Base-by-base conservation (phyloP, 2,113 vertebrate species). In the Ellobius talpinus region DNA sequence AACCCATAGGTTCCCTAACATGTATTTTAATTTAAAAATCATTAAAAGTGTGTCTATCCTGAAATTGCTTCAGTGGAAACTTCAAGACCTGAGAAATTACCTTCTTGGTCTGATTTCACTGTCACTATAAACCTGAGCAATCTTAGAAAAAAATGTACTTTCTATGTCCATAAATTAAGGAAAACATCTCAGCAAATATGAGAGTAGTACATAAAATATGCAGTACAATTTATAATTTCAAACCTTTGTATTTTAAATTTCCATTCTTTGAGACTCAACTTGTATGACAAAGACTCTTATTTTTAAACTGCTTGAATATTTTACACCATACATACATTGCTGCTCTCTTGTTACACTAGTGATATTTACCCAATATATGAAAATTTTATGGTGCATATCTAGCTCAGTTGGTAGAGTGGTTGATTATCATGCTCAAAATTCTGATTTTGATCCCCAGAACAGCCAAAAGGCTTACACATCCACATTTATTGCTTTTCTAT, bases 41-140 rank as follows among this genome's bases (percentile, higher is more conserved):
- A 95, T 92, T 93, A 91, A 98, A 97, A 96, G 70, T 23, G 79
- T 84, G 87, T 97, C 96, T 61, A 12, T 87, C 65, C 84, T 94
- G 79, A 74, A 11, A 87, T 50, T 61, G 26, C 16, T 66, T 94
- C 7, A 58, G 16, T 45, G 29, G 14, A 14, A 87, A 52, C 68
- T 29, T 70, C 7, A 55, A 93, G 81, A 98, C 72, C 68, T 96
- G 52, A 96, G 93, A 42, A 84, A 90, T 89, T 92, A 91, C 7
- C 82, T 97, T 58, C 68, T 91, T 42, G 90, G 9, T 55, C 58
- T 90, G 21, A 85, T 81, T 70, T 66, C 36, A 76, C 86, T 96
- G 13, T 82, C 66, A n/a, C 5, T 8, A 89, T 45, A 70, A 97
- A 93, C 86, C 88, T 45, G 29, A 95, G 14, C 61, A 55, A n/a